A percentile compares a stretch with the other conserved stretches of the same genome.
These are phyloP conservation scores for Erebia ligea DNA, from an alignment of 2,888 invertebrate genomes.

Conservation along the genomic window DNA sequence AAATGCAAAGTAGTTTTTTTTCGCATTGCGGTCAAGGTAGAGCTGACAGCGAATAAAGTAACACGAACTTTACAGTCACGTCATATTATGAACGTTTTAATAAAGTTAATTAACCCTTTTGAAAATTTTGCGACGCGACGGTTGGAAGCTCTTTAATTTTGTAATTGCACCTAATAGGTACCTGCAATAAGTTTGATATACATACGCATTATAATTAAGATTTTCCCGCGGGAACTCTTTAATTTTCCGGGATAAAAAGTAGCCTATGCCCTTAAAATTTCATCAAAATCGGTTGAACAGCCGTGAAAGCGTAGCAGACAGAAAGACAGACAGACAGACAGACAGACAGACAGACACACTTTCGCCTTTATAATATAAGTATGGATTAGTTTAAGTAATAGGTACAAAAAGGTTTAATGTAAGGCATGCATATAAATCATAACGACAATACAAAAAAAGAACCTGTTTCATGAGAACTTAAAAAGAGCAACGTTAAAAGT, in stretches of 20 bases:
- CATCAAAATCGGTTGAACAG: background rate
- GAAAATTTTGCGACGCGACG: background rate
- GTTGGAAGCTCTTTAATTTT: too few relatives aligned
- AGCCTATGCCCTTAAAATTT: background rate
- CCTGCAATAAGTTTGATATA: too few relatives aligned
- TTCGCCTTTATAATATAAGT: too few relatives aligned
- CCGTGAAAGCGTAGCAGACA: background rate
- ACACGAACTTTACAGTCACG: slow-evolving; percentile 27
- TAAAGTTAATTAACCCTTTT: background rate
- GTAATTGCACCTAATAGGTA: too few relatives aligned
- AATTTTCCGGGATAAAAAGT: background rate
- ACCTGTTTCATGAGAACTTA: too few relatives aligned
- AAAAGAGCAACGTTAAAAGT: too few relatives aligned
- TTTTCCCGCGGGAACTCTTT: background rate
- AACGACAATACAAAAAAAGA: too few relatives aligned
- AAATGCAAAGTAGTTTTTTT: slow-evolving; percentile 21
- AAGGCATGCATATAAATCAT: too few relatives aligned
- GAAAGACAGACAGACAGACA: background rate
- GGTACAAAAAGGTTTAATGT: too few relatives aligned
- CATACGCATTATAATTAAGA: too few relatives aligned
- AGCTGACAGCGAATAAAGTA: slow-evolving; percentile 22
- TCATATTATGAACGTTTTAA: slow-evolving; percentile 14
- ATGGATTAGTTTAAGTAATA: too few relatives aligned
- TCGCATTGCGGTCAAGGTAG: slow-evolving; percentile 34
- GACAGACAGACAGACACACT: too few relatives aligned